Conservation (phyloP, 2,888 invertebrate species). For the Acanthosepion lycidas region DNA sequence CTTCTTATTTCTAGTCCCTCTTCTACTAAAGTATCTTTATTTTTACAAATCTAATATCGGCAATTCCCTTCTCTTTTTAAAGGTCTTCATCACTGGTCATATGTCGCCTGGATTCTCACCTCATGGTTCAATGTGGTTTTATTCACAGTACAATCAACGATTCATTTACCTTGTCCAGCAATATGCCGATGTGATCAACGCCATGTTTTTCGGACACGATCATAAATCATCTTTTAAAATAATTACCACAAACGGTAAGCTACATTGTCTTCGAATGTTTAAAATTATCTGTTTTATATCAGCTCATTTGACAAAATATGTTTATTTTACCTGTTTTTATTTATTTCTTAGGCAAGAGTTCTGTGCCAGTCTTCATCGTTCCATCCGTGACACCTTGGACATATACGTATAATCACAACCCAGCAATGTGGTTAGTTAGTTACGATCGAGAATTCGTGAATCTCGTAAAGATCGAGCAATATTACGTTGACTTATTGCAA, state of each 20-base stretch:
- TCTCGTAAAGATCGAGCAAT: not conserved
- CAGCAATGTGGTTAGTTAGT: constrained; percentile 89
- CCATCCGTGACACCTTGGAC: constrained; percentile 92
- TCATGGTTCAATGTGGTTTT: not conserved
- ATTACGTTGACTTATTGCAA: not conserved
- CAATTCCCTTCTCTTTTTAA: not conserved
- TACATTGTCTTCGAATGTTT: no score
- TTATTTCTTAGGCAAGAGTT: not conserved
- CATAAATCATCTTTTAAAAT: constrained; percentile 70
- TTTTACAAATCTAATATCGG: not conserved
- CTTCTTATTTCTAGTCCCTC: no score
- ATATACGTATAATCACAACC: constrained; percentile 82
- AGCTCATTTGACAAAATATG: no score
- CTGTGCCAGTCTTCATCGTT: constrained; percentile 87
- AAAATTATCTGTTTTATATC: no score
- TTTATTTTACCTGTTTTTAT: not conserved
- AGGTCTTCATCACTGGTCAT: not conserved
- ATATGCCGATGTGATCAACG: constrained; percentile 71
- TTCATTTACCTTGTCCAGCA: constrained; percentile 68
- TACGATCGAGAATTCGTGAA: constrained; percentile 83
- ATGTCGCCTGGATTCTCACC: not conserved
- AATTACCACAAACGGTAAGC: not conserved
- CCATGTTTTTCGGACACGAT: constrained; percentile 70
- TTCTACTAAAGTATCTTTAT: not conserved
- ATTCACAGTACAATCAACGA: constrained; percentile 61